Conservation (phyloP, 2,113 vertebrate genomes). For the Notechis scutatus region DNA sequence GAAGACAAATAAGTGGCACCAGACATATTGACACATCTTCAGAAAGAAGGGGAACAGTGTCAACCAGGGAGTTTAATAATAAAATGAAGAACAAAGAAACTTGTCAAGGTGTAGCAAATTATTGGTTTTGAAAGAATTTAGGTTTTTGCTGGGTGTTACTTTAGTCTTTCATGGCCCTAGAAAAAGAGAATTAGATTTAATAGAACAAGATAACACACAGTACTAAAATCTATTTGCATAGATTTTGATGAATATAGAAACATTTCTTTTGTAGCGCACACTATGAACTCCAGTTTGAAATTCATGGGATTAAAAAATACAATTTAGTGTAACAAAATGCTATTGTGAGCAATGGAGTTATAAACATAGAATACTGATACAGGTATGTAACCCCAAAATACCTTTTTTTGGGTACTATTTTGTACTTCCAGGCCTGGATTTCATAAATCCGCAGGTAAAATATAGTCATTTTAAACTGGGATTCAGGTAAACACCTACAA, state of each 20-base stretch:
- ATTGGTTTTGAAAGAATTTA: neutral
- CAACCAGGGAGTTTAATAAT: neutral
- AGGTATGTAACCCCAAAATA: neutral
- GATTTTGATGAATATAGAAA: neutral
- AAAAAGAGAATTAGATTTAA: neutral
- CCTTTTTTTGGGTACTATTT: neutral
- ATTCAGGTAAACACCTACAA: neutral
- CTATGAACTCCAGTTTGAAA: neutral
- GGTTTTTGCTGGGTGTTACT: neutral
- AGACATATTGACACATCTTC: neutral
- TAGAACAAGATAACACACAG: neutral
- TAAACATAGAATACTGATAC: neutral
- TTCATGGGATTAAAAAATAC: neutral
- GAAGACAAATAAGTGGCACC: slow-evolving; percentile 43
- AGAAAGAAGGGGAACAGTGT: neutral
- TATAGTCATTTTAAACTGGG: neutral
- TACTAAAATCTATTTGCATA: neutral
- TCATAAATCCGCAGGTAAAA: neutral
- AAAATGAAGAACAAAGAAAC: neutral
- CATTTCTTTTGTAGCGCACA: neutral
- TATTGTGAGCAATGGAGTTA: neutral
- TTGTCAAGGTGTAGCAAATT: neutral
- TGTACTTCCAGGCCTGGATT: neutral
- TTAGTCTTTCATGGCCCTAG: rapidly evolving
- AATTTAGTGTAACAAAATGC: neutral